Base-by-base conservation (phyloP, 2,888 invertebrate genomes). In the Autographa gamma region DNA sequence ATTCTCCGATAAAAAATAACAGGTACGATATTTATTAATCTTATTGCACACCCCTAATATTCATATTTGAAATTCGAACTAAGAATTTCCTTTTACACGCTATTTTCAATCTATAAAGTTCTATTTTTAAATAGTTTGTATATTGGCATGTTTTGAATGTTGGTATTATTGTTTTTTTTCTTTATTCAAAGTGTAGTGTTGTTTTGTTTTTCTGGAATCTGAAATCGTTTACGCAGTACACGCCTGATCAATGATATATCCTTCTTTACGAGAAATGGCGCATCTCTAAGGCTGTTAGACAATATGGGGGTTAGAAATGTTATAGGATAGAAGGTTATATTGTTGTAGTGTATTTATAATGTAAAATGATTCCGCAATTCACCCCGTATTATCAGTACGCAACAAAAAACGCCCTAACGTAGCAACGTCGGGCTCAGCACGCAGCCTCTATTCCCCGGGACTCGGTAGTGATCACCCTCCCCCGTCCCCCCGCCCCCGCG, bases 401-500 rank as follows among this genome's bases (percentile, higher is more conserved):
- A 77, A 73, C 76, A 73, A 78, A 75, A 78, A 74, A 69, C 76
- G 74, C 77, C 77, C 80, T 74, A 75, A 67, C 83, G 83, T 77
- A 78, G 79, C 83, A 77, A 82, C 86, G 82, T 85, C 83, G 63
- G 76, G 73, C 72, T 76, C 77, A 81, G 77, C 87, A 90, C 91
- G 90, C 92, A 92, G 90, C 89, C 89, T 82, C 82, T 92, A 89
- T 79, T 83, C 84, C 91, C 93, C 93, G 90, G 93, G 93, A 90
- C 89, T 86, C 88, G 85, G 83, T 92, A 93, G 86, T 91, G 93
- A 93, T 92, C 93, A 85, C 80, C 87, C 85, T 84, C 80, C 85
- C 80, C 82, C 78, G 79, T 76, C 83, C 82, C 84, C 87, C 82
- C 86, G 76, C 87, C 82, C 48, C n/a, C 48, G 48, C 80, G 86